Evolutionary conservation across 2,888 invertebrate genomes (phyloP).

Genomic region (Anarsia innoxiella): DNA sequence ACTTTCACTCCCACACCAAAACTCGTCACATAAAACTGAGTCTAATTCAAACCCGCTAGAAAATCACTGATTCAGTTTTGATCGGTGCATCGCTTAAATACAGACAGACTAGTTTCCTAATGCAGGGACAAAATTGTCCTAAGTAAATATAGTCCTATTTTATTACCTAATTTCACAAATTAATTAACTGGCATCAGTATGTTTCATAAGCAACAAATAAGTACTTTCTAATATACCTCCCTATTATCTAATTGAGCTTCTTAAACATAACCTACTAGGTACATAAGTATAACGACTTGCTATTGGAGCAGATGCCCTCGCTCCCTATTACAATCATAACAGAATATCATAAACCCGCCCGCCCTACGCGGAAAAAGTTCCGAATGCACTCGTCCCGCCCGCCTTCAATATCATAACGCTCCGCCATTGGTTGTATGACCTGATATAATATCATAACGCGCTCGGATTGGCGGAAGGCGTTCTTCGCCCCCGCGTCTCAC

Average conservation of each 20-base stretch:
- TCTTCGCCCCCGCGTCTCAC: constrained; percentile 48
- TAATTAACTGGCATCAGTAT: too few species aligned
- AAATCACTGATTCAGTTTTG: too few species aligned
- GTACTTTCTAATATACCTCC: too few species aligned
- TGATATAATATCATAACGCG: constrained; percentile 80
- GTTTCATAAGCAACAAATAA: too few species aligned
- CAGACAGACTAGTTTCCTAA: too few species aligned
- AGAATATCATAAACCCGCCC: constrained; percentile 69
- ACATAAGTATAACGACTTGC: constrained; percentile 4
- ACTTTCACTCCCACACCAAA: background rate
- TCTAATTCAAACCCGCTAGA: too few species aligned
- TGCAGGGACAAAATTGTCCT: too few species aligned
- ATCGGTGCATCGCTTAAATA: too few species aligned
- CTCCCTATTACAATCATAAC: constrained; percentile 68
- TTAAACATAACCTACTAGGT: constrained; percentile 8
- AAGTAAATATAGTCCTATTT: too few species aligned
- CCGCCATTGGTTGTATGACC: constrained; percentile 70
- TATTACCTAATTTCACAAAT: too few species aligned
- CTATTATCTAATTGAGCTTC: too few species aligned
- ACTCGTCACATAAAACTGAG: too few species aligned
- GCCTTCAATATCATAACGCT: constrained; percentile 74
- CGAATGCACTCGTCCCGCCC: constrained; percentile 50
- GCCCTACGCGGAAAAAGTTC: constrained; percentile 61
- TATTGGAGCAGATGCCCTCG: constrained; percentile 26
- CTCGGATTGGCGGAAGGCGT: constrained; percentile 70